These are phyloP conservation scores for Apodemus agrarius DNA, from an alignment of 2,797 vertebrate genomes.

Conservation along the genomic window DNA sequence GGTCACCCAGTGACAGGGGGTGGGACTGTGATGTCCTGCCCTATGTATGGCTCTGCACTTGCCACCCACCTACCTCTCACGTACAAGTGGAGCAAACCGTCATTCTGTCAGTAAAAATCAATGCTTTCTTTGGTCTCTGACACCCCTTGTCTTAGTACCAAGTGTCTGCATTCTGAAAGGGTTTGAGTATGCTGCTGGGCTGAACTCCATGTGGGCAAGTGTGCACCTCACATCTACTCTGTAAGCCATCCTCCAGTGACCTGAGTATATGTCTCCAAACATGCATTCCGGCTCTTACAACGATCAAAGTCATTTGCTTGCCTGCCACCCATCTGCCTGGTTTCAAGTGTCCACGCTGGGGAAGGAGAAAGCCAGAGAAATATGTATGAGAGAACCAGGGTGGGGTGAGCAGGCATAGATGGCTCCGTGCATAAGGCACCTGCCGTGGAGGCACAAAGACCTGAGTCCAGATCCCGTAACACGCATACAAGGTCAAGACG, in stretches of 20 bases:
- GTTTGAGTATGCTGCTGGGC: neutral
- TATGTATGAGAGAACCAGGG: neutral
- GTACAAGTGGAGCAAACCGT: neutral
- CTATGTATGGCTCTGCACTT: neutral
- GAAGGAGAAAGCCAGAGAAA: constrained; percentile 1
- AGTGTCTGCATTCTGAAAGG: neutral
- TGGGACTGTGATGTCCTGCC: neutral
- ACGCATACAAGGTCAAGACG: neutral
- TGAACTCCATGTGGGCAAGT: neutral
- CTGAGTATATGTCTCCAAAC: neutral
- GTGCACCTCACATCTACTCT: neutral
- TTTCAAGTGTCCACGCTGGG: neutral
- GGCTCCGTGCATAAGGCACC: neutral
- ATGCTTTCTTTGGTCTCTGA: neutral
- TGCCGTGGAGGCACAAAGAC: neutral
- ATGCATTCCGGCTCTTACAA: constrained; percentile 1
- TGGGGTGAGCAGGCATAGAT: neutral
- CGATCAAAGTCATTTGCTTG: neutral
- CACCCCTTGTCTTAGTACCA: neutral
- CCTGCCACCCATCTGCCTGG: neutral
- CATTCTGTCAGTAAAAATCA: neutral
- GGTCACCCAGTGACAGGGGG: neutral
- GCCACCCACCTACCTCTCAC: neutral
- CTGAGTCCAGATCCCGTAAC: neutral
- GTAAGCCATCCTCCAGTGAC: neutral